Conservation (phyloP, 2,888 invertebrate species). For the Xylota segnis region DNA sequence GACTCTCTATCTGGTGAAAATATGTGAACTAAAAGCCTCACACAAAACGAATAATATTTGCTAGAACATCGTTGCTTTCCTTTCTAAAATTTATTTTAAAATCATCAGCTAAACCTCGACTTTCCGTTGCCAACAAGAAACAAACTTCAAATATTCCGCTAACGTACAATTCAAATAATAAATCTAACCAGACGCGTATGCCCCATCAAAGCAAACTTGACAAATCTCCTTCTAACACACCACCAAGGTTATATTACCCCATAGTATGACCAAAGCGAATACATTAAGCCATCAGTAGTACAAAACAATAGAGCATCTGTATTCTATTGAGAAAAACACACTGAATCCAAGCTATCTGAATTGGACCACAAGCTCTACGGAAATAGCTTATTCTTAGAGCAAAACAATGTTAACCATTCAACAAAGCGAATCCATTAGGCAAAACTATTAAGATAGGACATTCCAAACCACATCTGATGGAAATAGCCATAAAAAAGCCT, state of each 20-base stretch:
- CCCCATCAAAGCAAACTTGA: background rate
- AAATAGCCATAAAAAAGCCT: background rate
- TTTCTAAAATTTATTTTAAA: background rate
- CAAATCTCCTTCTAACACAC: background rate
- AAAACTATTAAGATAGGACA: background rate
- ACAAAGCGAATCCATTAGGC: slow-evolving; percentile 1
- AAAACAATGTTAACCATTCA: background rate
- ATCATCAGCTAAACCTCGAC: background rate
- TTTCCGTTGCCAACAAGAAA: background rate
- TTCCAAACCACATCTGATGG: slow-evolving; percentile 2
- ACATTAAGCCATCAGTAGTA: background rate
- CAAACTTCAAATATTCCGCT: slow-evolving; percentile 2
- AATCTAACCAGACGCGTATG: background rate
- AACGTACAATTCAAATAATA: background rate
- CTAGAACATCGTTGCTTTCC: background rate
- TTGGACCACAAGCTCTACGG: background rate
- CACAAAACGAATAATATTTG: background rate
- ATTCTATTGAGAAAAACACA: background rate
- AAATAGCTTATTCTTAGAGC: background rate
- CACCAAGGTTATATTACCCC: background rate
- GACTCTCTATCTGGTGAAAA: too few relatives aligned
- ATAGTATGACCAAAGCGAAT: background rate
- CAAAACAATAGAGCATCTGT: slow-evolving; percentile 15
- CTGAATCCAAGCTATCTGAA: background rate
- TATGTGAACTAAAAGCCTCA: too few relatives aligned